Base-by-base conservation (phyloP, 2,797 vertebrate species). In the Falco peregrinus region DNA sequence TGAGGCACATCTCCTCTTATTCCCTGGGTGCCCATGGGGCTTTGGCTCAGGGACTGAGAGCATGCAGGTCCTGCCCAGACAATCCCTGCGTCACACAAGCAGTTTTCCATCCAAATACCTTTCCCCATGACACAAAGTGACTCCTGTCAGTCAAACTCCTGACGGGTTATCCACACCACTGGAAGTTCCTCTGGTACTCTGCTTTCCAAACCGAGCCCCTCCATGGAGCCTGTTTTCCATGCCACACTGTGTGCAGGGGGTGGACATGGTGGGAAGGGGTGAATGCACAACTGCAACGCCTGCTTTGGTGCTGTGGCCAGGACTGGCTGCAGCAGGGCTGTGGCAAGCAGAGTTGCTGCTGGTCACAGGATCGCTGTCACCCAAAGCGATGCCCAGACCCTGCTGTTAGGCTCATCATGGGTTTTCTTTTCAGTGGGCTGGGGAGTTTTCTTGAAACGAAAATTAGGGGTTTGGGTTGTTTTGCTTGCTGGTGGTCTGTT, bases 211-310 rank as follows among this genome's bases (percentile, higher is more conserved):
- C 13, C 11, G 11, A 48, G 5, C 35, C n/a, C 21, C 21, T 84
- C 47, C 31, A 1, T 1, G 6, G 45, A 80, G 43, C 2, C 20
- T 20, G 0, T 67, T 45, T 28, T 28, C 25, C 31, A 10, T 1
- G 1, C 11, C 35, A 1, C 0, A 0, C 47, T 41, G 13, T 26
- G 61, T 37, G 39, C 48, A 15, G 0, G 2, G 54, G 21, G 28
- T 9, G 31, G 53, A 9, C 0, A 2, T 18, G 31, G 19, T 47
- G 48, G 31, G 43, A 25, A 37, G 22, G 53, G 70, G 19, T 70
- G 50, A 57, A 11, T 16, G 10, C 48, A 8, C 1, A 8, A 29
- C n/a, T 41, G 8, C 53, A 45, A 2, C 0, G 5, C 8, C 41
- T 5, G 5, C 43, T 59, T 45, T 59, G 83, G 18, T 37, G 64